These are phyloP conservation scores for Aphelocoma californica DNA, from an alignment of 2,797 vertebrate genomes.

Conservation along the genomic window DNA sequence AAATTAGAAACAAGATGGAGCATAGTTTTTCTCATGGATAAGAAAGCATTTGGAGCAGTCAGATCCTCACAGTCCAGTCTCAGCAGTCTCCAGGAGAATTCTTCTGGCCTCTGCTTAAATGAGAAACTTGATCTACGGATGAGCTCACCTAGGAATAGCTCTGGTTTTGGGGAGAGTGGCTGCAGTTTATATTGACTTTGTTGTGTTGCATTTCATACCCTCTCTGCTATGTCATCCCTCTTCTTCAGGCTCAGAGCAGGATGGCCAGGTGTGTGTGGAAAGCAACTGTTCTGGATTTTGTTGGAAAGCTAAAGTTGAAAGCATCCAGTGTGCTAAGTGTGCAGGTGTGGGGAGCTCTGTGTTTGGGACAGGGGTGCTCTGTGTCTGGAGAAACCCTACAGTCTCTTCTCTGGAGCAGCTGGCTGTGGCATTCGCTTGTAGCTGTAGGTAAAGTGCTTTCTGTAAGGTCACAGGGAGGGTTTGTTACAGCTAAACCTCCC, in stretches of 20 bases:
- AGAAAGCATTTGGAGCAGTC: neutral
- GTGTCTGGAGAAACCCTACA: neutral
- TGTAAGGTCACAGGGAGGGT: neutral
- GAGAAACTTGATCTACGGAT: neutral
- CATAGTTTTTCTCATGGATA: neutral
- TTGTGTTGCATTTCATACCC: neutral
- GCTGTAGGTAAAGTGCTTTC: neutral
- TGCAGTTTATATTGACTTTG: neutral
- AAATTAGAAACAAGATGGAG: neutral
- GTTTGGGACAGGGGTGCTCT: neutral
- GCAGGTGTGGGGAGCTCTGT: neutral
- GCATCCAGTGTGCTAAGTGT: neutral
- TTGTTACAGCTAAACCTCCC: neutral
- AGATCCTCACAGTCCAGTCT: neutral
- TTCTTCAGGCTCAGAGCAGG: neutral
- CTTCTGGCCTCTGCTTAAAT: neutral
- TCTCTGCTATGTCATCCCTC: neutral
- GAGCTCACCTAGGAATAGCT: neutral
- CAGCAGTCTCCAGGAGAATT: neutral
- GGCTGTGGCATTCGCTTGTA: neutral
- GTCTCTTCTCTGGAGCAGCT: neutral
- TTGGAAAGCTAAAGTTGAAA: neutral
- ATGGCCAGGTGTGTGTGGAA: neutral
- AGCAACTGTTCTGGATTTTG: neutral
- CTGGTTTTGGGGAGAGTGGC: neutral